Evolutionary conservation across 1,140 invertebrate genomes (phyloP), one percentile per base, ranked within the genome.

Genomic region (Drosophila tsacasi): DNA sequence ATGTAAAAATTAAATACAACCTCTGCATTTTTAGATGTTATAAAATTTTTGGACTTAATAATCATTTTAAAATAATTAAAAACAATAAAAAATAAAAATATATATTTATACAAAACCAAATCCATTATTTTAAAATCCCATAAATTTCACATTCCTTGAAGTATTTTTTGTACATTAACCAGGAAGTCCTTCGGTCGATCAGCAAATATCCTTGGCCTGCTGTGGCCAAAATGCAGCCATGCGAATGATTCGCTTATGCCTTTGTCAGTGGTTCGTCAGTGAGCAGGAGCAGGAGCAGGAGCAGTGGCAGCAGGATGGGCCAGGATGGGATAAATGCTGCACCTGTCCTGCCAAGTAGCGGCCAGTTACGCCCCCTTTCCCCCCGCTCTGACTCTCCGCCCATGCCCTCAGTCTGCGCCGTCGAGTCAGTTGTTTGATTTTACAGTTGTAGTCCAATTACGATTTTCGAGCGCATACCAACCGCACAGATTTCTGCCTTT

Each of bases 231-330:
- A 82, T 68, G 77, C 87, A 92, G 69, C 91, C 91, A 92, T 83
- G 87, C 90, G 76, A 50, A 92, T 92, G 91, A 92, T 92, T 91
- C 87, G 91, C 75, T 92, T 92, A 92, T 91, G 81, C 82, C 78
- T 92, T 92, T 92, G 91, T 92, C 90, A 81, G 50, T 52, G 83
- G 86, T 66, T 66, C 85, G 85, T 84, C 85, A 89, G 85, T 78
- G 73, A 61, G 65, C 73, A 79, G 52, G 32, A 55, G 54, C 63
- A 35, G 67, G 73, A 61, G 65, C 73, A 79, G 52, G 32, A 55
- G 54, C 63, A 35, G 67, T 13, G 30, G 50, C 10, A n/a, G 50
- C 42, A 46, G 66, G 52, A 81, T 59, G 55, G 39, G 47, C 52
- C 64, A 49, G 64, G 50, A 54, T 49, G 37, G 32, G 23, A 27